Evolutionary conservation across 2,888 invertebrate species (phyloP).

Genomic region (Agelastica alni): DNA sequence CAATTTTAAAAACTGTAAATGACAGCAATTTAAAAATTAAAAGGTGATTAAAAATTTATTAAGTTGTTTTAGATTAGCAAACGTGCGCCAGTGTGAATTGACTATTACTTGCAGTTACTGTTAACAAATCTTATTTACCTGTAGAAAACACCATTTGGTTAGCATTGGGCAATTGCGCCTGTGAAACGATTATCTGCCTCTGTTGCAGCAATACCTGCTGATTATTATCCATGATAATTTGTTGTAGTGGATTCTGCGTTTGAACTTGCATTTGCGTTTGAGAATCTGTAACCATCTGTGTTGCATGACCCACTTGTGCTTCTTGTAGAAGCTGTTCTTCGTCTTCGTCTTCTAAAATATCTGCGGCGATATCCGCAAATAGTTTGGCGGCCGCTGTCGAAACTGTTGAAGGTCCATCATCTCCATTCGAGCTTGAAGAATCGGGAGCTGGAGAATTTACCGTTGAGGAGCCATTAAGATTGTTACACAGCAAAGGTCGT

Average conservation of each 20-base stretch:
- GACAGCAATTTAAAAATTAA: too few relatives aligned
- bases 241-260: constrained; percentile 40
- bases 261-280: constrained; percentile 27
- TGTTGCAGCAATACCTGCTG: constrained; percentile 54
- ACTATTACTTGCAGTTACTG: too few relatives aligned
- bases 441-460: constrained; percentile 58
- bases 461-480: constrained; percentile 46
- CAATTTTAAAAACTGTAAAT: too few relatives aligned
- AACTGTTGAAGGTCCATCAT: constrained; percentile 63
- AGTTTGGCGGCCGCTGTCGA: constrained; percentile 85
- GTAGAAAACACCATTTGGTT: constrained; percentile 46
- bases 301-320: constrained; percentile 31
- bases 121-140: too few relatives aligned
- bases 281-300: constrained; percentile 25
- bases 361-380: constrained; percentile 83
- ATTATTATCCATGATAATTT: constrained; percentile 53
- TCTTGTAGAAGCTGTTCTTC: constrained; percentile 57
- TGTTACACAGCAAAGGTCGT: constrained; percentile 49
- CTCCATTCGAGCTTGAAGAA: constrained; percentile 58
- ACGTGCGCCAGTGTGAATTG: too few relatives aligned
- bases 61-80: too few relatives aligned
- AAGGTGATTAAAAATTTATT: too few relatives aligned
- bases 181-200: constrained; percentile 61
- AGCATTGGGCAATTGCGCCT: constrained; percentile 43
- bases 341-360: constrained; percentile 82